Base-by-base conservation (phyloP, 2,888 invertebrate species). In the Apantesis nais region DNA sequence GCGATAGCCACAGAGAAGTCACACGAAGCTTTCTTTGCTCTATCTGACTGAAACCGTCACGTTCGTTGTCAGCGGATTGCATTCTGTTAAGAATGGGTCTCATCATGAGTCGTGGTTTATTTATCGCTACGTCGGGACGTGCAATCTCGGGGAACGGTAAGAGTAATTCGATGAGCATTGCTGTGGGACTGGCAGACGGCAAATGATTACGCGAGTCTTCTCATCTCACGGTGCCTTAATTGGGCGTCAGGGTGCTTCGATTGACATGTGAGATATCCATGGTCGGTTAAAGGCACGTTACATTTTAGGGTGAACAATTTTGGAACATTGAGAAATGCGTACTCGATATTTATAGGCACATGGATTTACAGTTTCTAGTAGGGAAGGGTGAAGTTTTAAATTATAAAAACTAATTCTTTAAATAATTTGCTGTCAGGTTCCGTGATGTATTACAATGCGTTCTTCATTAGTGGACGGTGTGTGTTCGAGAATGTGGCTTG, bases 1-100 rank as follows among this genome's bases (percentile, higher is more conserved):
- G 88, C 87, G 92, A 92, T 90, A 89, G 78, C 80, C 73, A 76
- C 70, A 75, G 82, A 83, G 81, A 73, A 72, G 75, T 63, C 69
- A 71, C 81, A 79, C 82, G 75, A 71, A 72, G 77, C 75, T 83
- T 83, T 84, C 86, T 77, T 86, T 73, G 79, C 72, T 82, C 78
- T 89, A 90, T 88, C 90, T 85, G 74, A 76, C 76, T 77, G 76
- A 68, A 75, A 79, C 80, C 85, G 84, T 88, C 89, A 87, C 87
- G 88, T 83, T 81, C 75, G 72, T 78, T 86, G 88, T 86, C 87
- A 86, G 83, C 65, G 81, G 78, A 76, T 76, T 68, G 79, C 72
- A 75, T 76, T 68, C 73, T 77, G 72, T 71, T 82, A 74, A 73
- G 76, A 78, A 78, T 73, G 74, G 74, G 68, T 76, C 74, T 73